Evolutionary conservation across 2,888 invertebrate genomes (phyloP), one percentile per base, ranked within the genome.

Genomic region (Apoda limacodes): DNA sequence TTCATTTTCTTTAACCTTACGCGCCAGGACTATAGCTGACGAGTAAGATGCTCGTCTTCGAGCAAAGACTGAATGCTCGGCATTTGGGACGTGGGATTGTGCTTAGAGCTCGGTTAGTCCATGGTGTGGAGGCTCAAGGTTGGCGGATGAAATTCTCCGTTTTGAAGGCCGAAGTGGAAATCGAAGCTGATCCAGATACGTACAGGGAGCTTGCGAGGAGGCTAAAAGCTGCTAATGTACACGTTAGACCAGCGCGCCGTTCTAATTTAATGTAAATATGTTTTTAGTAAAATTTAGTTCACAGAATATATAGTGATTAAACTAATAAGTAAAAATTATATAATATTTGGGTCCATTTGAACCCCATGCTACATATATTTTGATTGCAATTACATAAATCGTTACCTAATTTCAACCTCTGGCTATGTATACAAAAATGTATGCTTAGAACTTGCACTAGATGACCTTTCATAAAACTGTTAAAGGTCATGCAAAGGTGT

Each of bases 21-120:
- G 35, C 63, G 80, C 40, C 80, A 80, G 55, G 80, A 80, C 49
- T 61, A 78, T 49, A 80, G 80, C 80, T 80, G 80, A 80, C 80
- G 64, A 72, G 69, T 53, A 69, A 37, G 47, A 80, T 80, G 80
- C 78, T 80, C 76, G 69, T 78, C 15, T 57, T 74, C 63, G 80
- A 80, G 78, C 80, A 78, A 60, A 69, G 67, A 64, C 62, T 80
- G 49, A 68, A 62, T 59, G 68, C 69, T 40, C 60, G 72, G 41
- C 64, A 75, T 48, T 32, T 60, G 29, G 62, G 68, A 23, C 71
- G 75, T 25, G 76, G 76, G 35, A 60, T 75, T 2, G 57, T 63
- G 37, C 54, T 80, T 34, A 59, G 58, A 41, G 80, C 76, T 30
- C 63, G 72, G 11, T 49, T 78, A 21, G 48, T 78, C 39, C 78